phyloP scores from a whole-genome alignment of 2,797 vertebrate genomes.

The Streptopelia turtur region DNA sequence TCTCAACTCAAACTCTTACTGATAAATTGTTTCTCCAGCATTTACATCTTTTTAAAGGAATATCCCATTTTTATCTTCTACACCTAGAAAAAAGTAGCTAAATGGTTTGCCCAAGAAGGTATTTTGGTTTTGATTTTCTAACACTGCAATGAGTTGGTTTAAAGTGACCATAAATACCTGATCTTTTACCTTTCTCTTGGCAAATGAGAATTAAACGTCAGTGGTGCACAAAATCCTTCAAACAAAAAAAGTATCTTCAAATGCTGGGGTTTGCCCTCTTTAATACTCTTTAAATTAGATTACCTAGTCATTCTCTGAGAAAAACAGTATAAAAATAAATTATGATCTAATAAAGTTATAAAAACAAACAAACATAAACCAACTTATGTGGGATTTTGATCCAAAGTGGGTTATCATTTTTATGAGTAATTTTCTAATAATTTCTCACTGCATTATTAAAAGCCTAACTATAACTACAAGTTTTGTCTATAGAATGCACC shows the following conservation, averaged over 20 bases:
- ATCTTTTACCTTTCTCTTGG: neutral
- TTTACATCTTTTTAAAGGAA: neutral
- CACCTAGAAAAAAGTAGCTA: neutral
- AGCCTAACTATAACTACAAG: neutral
- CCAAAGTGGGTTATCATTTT: neutral
- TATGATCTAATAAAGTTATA: neutral
- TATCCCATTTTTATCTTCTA: neutral
- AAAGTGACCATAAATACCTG: neutral
- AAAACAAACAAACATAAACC: neutral
- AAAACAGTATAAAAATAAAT: neutral
- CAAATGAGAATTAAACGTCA: neutral
- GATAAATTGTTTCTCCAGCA: neutral
- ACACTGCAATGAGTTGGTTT: neutral
- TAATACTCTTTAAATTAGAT: neutral
- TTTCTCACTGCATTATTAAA: neutral
- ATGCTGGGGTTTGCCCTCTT: neutral
- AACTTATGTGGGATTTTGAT: neutral
- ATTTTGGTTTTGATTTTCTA: neutral
- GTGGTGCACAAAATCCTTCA: neutral
- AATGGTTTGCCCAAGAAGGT: neutral
- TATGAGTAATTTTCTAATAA: neutral
- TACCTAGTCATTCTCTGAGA: no score
- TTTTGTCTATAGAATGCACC: neutral
- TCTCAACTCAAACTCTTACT: neutral
- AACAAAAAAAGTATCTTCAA: neutral